These are phyloP conservation scores for Phragmatobia fuliginosa DNA, from an alignment of 2,888 invertebrate genomes.

Conservation along the genomic window DNA sequence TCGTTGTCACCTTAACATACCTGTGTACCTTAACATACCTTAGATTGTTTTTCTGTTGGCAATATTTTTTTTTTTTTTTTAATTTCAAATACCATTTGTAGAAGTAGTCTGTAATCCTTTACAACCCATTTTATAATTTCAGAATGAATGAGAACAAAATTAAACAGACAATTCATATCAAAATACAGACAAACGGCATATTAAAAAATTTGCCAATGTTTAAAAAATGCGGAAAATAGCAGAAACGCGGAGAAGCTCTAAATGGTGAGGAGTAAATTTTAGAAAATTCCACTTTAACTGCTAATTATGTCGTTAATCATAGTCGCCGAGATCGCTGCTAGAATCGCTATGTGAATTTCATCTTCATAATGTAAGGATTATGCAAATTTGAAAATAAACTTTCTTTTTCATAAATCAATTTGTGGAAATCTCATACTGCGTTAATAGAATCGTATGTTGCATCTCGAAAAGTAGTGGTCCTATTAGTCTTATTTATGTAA, in stretches of 20 bases:
- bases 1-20: too few relatives aligned
- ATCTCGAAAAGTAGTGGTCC: constrained; percentile 24
- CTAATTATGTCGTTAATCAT: constrained; percentile 41
- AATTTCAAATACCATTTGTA: too few relatives aligned
- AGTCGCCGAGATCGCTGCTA: constrained; percentile 25
- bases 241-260: not conserved
- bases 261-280: constrained; percentile 20
- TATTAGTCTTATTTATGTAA: not conserved
- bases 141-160: not conserved
- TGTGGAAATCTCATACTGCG: constrained; percentile 40
- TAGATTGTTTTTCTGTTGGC: too few relatives aligned
- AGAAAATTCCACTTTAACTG: constrained; percentile 28
- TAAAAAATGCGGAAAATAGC: constrained; percentile 16
- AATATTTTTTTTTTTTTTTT: too few relatives aligned
- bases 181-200: not conserved
- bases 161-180: not conserved
- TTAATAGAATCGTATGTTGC: constrained; percentile 26
- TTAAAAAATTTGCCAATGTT: not conserved
- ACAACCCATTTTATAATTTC: not conserved
- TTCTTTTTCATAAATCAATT: constrained; percentile 43
- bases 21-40: too few relatives aligned
- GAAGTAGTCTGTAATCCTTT: not conserved
- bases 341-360: constrained; percentile 44
- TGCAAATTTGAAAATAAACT: constrained; percentile 46
- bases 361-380: constrained; percentile 49